Conservation (phyloP, 2,888 invertebrate genomes). For the Watsonalla binaria region DNA sequence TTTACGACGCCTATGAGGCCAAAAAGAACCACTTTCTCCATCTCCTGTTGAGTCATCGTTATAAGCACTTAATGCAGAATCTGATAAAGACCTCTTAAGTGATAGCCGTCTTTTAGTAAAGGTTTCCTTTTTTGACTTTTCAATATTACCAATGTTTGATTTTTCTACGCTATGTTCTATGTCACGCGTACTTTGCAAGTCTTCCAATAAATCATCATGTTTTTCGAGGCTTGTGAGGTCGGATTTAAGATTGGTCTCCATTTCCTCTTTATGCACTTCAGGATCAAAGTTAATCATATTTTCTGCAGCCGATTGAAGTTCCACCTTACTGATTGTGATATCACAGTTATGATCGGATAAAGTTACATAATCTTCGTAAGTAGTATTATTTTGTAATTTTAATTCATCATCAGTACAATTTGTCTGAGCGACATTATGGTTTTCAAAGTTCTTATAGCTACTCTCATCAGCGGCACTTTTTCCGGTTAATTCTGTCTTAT, state of each 20-base stretch:
- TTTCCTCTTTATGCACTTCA: background rate
- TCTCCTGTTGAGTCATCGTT: constrained; percentile 21
- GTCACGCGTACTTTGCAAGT: background rate
- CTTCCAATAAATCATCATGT: background rate
- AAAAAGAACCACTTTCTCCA: constrained; percentile 23
- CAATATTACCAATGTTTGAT: constrained; percentile 1
- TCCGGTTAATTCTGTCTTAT: background rate
- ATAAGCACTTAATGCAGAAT: constrained; percentile 49
- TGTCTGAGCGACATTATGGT: too few species aligned
- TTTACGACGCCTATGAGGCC: constrained; percentile 50
- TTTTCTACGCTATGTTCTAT: background rate
- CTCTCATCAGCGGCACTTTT: background rate
- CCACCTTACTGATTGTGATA: too few species aligned
- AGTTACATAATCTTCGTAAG: too few species aligned
- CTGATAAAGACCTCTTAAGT: constrained; percentile 63
- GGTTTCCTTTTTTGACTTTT: constrained; percentile 4
- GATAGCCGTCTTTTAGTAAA: constrained; percentile 16
- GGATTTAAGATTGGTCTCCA: background rate
- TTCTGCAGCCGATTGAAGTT: too few species aligned
- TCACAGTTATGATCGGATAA: too few species aligned
- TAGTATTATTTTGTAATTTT: too few species aligned
- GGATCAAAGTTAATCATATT: background rate
- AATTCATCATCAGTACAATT: background rate
- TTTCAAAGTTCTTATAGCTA: too few species aligned
- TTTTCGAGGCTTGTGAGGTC: background rate